Base-by-base conservation (phyloP, 2,888 invertebrate genomes). In the Tenthredo notha region DNA sequence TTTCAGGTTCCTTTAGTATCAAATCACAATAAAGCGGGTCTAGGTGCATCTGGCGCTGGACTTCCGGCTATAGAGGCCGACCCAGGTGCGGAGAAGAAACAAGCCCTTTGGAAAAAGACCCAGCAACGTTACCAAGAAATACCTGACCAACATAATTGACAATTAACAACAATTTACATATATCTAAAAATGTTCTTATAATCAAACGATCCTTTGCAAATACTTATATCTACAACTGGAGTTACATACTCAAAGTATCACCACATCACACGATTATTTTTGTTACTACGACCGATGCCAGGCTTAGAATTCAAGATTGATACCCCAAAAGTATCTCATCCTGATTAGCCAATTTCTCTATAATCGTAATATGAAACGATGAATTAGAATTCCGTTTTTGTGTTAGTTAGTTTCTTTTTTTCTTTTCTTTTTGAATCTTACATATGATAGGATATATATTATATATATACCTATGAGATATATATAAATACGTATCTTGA, bases 11-110 rank as follows among this genome's bases (percentile, higher is more conserved):
- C 95, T 33, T 91, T 96, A 18, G 91, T 95, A 67, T 94, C 94
- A 86, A 96, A 96, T 91, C 95, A 95, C 84, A 95, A 95, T 58
- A 96, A 95, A 88, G 94, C 95, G 0, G 96, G 96, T 0, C 93
- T 96, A 7, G 96, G 96, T 2, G 94, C 94, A 1, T 91, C 91
- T 0, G 94, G 93, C 2, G 88, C 90, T 1, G 89, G 90, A 47
- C 86, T 87, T 84, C 90, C 94, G 3, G 86, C 91, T 0, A 84
- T 90, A 29, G 89, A 91, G 37, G 86, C 91, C 54, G 89, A 92
- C 87, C 89, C 91, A 1, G 89, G 85, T 65, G 86, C 87, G 67
- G 91, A 92, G 84, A 93, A 92, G 87, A 94, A 93, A 85, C 91
- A 92, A 70, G 90, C 91, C 70, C 87, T 94, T 10, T 94, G 94